Evolutionary conservation across 2,888 invertebrate species (phyloP), one percentile per base, ranked within the genome.

Genomic region (Brenthis daphne): DNA sequence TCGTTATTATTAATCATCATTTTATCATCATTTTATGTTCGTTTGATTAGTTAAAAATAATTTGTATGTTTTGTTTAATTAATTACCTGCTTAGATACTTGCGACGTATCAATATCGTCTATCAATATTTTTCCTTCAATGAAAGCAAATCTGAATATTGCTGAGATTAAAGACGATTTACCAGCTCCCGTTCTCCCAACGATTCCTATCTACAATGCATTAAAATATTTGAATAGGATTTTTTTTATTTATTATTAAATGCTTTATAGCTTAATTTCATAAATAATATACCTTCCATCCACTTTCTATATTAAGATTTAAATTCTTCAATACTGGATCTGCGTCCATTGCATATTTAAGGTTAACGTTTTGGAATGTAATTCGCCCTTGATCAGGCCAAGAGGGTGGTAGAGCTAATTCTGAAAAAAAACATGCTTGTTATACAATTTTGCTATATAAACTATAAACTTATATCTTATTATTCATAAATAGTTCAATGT

Each of bases 131-230:
- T 79, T 11, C 96, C 96, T 20, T 93, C 92, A 64, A 94, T 85
- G 72, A 94, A 94, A 0, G 95, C 94, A 74, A 96, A 89, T 75
- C 96, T 90, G 84, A 96, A 96, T 74, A 97, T 82, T 3, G 96
- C 95, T 2, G 95, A 94, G 76, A 96, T 95, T 58, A 96, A 79
- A 0, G 95, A 95, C 1, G 95, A 95, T 84, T 96, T 96, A 1
- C 96, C 96, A 1, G 96, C 96, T 8, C 96, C 96, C 0, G 96
- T 96, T 72, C 96, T 88, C 0, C 96, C 96, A 2, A 96, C 95
- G 65, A 96, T 95, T 6, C 96, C 96, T 55, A 95, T 88, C 95
- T 64, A 67, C 37, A 68, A 76, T 65, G 58, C 54, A 24, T 8
- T n/a, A 57, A 64, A 48, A 12, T 43, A 57, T 50, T 55, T 54